These are phyloP conservation scores for Lepas anatifera DNA, from an alignment of 2,888 invertebrate genomes.

Conservation along the genomic window DNA sequence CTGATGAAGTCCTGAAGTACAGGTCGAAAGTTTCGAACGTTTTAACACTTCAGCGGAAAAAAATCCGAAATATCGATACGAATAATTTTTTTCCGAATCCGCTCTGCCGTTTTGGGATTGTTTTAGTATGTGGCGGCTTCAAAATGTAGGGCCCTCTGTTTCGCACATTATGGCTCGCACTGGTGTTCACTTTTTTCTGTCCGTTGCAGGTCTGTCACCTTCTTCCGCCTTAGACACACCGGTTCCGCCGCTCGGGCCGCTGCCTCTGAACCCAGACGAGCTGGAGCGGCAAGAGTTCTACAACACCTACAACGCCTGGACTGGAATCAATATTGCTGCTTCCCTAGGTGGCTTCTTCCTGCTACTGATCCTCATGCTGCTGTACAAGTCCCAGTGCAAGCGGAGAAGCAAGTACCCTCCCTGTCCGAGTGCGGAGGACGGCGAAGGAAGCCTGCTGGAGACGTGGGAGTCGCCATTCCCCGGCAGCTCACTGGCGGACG, in stretches of 20 bases:
- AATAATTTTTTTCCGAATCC: too few species aligned
- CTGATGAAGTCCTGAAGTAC: too few species aligned
- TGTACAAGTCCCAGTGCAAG: constrained; percentile 50
- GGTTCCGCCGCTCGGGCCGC: background rate
- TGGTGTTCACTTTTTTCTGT: background rate
- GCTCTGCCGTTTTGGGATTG: too few species aligned
- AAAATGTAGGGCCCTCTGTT: too few species aligned
- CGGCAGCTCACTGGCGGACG: background rate
- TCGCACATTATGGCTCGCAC: background rate
- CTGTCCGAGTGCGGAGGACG: constrained; percentile 24
- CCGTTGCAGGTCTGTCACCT: background rate
- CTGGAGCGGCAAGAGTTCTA: constrained; percentile 66
- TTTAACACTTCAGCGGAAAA: too few species aligned
- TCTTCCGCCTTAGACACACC: background rate
- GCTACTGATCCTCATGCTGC: constrained; percentile 77
- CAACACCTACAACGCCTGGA: constrained; percentile 86
- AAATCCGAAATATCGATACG: too few species aligned
- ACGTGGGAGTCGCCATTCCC: background rate
- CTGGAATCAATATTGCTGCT: constrained; percentile 80
- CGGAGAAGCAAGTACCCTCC: constrained; percentile 20
- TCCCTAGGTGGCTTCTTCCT: constrained; percentile 84
- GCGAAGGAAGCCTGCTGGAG: constrained; percentile 20
- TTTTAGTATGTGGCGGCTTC: too few species aligned
- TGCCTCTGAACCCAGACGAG: constrained; percentile 34
- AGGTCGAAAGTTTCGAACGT: too few species aligned